Base-by-base conservation (phyloP, 2,113 vertebrate species). In the Aspidoscelis tigris region DNA sequence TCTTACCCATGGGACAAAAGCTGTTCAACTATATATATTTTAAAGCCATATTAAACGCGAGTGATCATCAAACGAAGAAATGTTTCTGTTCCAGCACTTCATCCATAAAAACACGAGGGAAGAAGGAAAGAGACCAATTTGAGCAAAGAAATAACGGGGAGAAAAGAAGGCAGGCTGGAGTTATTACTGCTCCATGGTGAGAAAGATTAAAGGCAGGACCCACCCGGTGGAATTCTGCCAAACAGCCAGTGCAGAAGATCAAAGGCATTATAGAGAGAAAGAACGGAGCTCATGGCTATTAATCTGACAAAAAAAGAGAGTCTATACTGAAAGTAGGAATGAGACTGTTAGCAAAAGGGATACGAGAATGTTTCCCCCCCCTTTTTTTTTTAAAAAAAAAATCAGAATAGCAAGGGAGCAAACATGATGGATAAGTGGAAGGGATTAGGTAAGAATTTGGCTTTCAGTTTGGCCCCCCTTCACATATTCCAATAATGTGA, bases 201-300 rank as follows among this genome's bases (percentile, higher is more conserved):
- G 92, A 89, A 92, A 91, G 89, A 90, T 90, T 84, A 91, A 91
- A 94, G 88, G 78, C 89, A 93, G 83, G 71, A 86, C 76, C 50
- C 86, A 83, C 81, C 73, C 80, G n/a, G 86, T 86, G 72, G 86
- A 80, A 87, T 58, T 90, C 87, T 84, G 81, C 85, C 12, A 84
- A 92, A 89, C 73, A 88, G 75, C 18, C 84, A 76, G 76, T 61
- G 78, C 87, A 91, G 89, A 87, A 93, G 90, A 94, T 93, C 82
- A 85, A 84, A 91, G 88, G 82, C 61, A 80, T 75, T 88, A 78
- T 86, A 78, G 78, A 84, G 78, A 0, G 11, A 71, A 86, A 80
- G 92, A 84, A 90, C 83, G 88, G 87, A 92, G 88, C 88, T 92
- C 61, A 78, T 84, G 89, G 92, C 88, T 90, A 89, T 91, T 92